Evolutionary conservation across 2,888 invertebrate genomes (phyloP).

Genomic region (Zeuzera pyrina): DNA sequence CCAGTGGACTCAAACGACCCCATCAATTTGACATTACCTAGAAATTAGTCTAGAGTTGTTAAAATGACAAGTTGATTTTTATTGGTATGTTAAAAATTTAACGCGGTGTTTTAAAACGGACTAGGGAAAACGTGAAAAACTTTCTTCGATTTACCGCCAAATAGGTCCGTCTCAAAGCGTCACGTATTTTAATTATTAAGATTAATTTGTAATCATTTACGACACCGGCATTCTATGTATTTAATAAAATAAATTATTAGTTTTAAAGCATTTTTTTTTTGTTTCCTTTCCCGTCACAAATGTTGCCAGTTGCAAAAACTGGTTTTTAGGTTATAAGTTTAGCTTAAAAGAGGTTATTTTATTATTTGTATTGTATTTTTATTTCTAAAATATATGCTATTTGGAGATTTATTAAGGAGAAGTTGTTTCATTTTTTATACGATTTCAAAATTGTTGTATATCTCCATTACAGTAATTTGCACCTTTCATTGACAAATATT

Average conservation of each 20-base stretch:
- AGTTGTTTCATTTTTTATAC: too few relatives aligned
- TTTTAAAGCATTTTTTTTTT: constrained; percentile 23
- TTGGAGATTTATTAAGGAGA: too few relatives aligned
- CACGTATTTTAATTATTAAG: constrained; percentile 11
- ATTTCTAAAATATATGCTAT: constrained; percentile 61
- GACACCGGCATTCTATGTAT: constrained; percentile 35
- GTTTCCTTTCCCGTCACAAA: constrained; percentile 17
- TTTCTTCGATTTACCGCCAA: too few relatives aligned
- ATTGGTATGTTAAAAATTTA: constrained; percentile 7
- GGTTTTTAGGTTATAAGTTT: constrained; percentile 30
- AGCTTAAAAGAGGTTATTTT: constrained; percentile 48
- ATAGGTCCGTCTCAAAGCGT: constrained; percentile 5
- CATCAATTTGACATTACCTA: constrained; percentile 70
- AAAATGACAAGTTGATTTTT: constrained; percentile 63
- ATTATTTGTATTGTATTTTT: constrained; percentile 57
- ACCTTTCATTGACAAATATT: too few relatives aligned
- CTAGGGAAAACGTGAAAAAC: background rate
- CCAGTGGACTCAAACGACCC: too few relatives aligned
- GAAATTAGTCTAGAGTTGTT: constrained; percentile 55
- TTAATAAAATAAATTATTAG: constrained; percentile 44
- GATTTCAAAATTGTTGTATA: too few relatives aligned
- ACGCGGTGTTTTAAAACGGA: background rate
- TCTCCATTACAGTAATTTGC: too few relatives aligned
- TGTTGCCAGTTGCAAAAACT: constrained; percentile 5
- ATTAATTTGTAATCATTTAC: constrained; percentile 23